Base-by-base conservation (phyloP, 2,797 vertebrate species). In the Ceryle rudis region DNA sequence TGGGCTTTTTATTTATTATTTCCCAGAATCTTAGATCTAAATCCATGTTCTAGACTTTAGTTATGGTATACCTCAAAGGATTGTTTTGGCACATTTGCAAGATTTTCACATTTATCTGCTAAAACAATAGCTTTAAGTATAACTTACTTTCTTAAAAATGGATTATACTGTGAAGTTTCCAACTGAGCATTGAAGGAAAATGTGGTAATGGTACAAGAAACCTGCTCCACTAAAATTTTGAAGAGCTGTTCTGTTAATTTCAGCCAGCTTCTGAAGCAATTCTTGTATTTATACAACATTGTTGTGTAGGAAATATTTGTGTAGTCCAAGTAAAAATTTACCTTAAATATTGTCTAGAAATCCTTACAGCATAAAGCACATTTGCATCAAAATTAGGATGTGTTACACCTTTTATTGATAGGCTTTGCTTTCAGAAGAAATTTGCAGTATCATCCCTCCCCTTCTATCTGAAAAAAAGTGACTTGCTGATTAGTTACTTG, bases 251-350 rank as follows among this genome's bases (percentile, higher is more conserved):
- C 35, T 80, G 14, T 46, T 83, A 31, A 60, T 64, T 93, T 77
- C 55, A 69, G 2, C 33, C 2, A 4, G 66, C 42, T 49, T 33
- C 21, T 79, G 73, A 72, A 84, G 44, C 14, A 39, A 23, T 92
- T 81, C 35, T 83, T 55, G 28, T 89, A 31, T 91, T 87, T 77
- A 19, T 14, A 17, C 0, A 3, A 8, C n/a, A 26, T 28, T 78
- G 6, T 23, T 61, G 23, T 19, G 82, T 90, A 78, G 49, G 21
- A 31, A 65, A 14, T 26, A 33, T 7, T 25, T 0, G 0, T 74
- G 37, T 12, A 60, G 37, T 62, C 72, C 44, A 55, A 78, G 22
- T 67, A 7, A 83, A 92, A 78, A 60, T 29, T 46, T 64, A 83
- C 60, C 20, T 33, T 54, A 25, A 71, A 8, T 49, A 23, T 49